These are phyloP conservation scores for Montipora sp. DNA, from an alignment of 64 coral and sea anemone species.

Conservation along the genomic window DNA sequence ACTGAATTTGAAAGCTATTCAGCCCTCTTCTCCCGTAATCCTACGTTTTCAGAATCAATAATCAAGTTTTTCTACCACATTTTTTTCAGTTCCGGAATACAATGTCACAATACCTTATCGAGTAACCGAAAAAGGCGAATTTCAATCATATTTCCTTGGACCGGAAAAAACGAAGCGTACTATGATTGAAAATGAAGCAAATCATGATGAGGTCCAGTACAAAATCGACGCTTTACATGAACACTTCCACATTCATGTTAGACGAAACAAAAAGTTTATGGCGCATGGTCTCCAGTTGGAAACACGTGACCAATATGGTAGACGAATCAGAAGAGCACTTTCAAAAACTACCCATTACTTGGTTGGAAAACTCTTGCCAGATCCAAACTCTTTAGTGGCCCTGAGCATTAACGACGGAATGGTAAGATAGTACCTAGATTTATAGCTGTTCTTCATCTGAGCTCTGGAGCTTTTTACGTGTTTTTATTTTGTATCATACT, in stretches of 20 bases:
- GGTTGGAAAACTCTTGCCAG: slow-evolving; percentile 23
- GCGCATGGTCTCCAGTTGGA: slow-evolving; percentile 3
- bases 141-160: background rate
- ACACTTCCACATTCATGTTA: slow-evolving; percentile 23
- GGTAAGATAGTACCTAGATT: slow-evolving; percentile 20
- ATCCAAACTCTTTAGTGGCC: slow-evolving; percentile 55
- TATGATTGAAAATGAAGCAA: background rate
- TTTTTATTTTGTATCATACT: no score
- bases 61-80: background rate
- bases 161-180: background rate
- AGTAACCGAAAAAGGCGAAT: background rate
- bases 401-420: slow-evolving; percentile 41
- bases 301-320: slow-evolving; percentile 44
- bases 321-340: background rate
- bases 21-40: no score
- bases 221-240: slow-evolving; percentile 21
- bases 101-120: slow-evolving; percentile 25
- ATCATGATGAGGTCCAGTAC: background rate
- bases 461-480: no score
- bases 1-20: no score
- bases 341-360: background rate
- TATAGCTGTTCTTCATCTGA: background rate
- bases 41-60: background rate
- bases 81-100: slow-evolving; percentile 63
- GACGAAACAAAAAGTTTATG: slow-evolving; percentile 31